Evolutionary conservation across 2,797 vertebrate genomes (phyloP), one percentile per base, ranked within the genome.

Genomic region (Leuciscus waleckii): DNA sequence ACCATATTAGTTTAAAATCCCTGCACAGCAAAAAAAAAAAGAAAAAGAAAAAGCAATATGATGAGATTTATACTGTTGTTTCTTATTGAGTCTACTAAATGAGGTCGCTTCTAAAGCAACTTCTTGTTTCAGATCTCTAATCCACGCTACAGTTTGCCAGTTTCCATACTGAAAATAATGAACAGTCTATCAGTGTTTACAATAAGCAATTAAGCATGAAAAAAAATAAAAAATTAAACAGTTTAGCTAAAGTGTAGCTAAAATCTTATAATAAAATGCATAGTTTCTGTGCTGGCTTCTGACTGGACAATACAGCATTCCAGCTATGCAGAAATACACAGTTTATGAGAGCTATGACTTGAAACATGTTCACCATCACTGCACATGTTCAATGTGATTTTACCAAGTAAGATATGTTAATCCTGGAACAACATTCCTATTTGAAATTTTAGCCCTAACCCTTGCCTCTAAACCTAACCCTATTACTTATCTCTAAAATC

Each of bases 1-100:
- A 80, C 54, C 51, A 82, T 39, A 71, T 83, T 81, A 69, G 35
- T 79, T 85, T 82, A 63, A 69, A 85, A 85, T 86, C 81, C 61
- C 54, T 83, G 75, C 86, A 73, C 75, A 23, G 74, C 17, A 29
- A 75, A 74, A 63, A 67, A 7, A 56, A 7, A 56, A 1, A 39
- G 7, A 13, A 6, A 13, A 29, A 37, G 26, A 79, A 65, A 58
- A 68, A 29, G 51, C 82, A 84, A 84, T 74, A 69, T 87, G n/a
- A 83, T 37, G 17, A 77, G 71, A 69, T 78, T 78, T 61, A 56
- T 70, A 77, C 39, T 65, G 73, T 14, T 29, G 16, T 49, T 78
- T 54, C 51, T 82, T 86, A 85, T 79, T 17, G 41, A 73, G 39
- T 82, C 54, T n/a, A 74, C 81, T 63, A 63, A 73, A 82, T 49